These are phyloP conservation scores for Drosophila nr. fundita DNA, from an alignment of 2,888 invertebrate species.

Conservation along the genomic window DNA sequence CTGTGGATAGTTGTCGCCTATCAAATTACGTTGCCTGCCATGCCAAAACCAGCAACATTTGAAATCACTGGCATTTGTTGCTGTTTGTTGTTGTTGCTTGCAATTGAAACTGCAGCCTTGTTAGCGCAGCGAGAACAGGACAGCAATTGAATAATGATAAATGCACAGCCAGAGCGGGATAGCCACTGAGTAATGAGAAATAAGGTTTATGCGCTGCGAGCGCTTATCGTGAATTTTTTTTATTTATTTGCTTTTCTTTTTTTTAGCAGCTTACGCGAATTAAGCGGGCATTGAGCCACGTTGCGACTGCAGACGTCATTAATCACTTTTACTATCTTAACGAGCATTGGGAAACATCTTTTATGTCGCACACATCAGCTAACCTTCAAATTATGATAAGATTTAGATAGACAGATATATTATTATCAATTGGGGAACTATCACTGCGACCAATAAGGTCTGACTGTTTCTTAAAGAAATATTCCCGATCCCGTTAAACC, in stretches of 20 bases:
- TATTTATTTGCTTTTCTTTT: not conserved
- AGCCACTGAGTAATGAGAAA: constrained; percentile 24
- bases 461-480: not conserved
- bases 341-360: too few species aligned
- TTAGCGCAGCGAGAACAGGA: constrained; percentile 26
- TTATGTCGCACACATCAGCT: not conserved
- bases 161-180: constrained; percentile 10
- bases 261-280: not conserved
- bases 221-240: constrained; percentile 15
- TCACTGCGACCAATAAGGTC: too few species aligned
- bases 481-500: too few species aligned
- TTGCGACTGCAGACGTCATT: constrained; percentile 5
- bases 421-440: too few species aligned
- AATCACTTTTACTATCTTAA: constrained; percentile 31
- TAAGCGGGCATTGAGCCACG: constrained; percentile 13
- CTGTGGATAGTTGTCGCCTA: constrained; percentile 67
- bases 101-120: constrained; percentile 40
- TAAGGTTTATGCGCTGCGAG: constrained; percentile 40
- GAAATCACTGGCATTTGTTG: constrained; percentile 44
- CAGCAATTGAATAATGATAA: constrained; percentile 37
- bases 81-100: constrained; percentile 16
- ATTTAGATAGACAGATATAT: too few species aligned
- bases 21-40: constrained; percentile 66
- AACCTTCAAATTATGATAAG: not conserved
- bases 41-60: constrained; percentile 52